Conservation (phyloP, 2,113 vertebrate genomes). For the Antigone vipio region DNA sequence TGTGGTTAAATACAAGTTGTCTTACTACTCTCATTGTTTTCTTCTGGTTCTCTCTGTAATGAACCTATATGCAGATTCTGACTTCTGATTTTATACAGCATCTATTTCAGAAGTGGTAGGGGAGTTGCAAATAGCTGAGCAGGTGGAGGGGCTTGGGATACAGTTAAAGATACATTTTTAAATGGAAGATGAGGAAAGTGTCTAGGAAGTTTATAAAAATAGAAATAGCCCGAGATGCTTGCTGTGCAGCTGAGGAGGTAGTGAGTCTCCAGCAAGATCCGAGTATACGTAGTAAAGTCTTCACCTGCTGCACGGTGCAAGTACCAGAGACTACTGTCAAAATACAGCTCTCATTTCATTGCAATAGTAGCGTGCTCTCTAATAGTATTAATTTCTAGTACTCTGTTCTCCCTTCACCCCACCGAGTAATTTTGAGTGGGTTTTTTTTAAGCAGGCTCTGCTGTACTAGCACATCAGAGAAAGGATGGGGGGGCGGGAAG, state of each 20-base stretch:
- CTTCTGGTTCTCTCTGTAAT: neutral
- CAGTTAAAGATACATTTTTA: neutral
- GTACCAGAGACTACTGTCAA: neutral
- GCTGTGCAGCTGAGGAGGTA: neutral
- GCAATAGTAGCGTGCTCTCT: neutral
- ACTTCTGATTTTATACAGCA: neutral
- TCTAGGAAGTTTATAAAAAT: neutral
- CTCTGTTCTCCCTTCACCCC: neutral
- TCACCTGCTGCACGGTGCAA: neutral
- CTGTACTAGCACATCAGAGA: neutral
- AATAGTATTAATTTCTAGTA: constrained; percentile 7
- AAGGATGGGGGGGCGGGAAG: neutral
- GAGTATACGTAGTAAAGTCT: neutral
- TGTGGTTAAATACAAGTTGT: neutral
- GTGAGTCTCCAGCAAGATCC: neutral
- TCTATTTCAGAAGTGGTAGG: neutral
- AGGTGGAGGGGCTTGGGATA: neutral
- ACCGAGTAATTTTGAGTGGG: neutral
- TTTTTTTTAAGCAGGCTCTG: neutral
- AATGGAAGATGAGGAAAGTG: neutral
- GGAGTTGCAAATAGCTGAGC: neutral
- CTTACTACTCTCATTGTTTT: neutral
- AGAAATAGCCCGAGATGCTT: neutral
- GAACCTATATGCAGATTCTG: neutral
- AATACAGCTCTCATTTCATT: neutral